Base-by-base conservation (phyloP, 2,113 vertebrate species). In the Copsychus sechellarum region DNA sequence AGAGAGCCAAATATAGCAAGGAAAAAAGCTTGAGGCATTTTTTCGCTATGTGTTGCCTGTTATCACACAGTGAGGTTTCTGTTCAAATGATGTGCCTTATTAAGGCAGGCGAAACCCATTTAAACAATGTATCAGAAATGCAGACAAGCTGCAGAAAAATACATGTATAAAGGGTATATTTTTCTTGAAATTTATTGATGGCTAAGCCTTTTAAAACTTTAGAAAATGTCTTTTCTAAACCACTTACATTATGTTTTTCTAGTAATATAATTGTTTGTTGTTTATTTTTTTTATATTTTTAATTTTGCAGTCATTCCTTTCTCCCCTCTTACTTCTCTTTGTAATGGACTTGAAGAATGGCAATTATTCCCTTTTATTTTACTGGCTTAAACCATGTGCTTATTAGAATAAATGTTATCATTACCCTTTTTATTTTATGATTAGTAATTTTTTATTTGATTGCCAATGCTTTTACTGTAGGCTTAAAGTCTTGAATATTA, bases 21-120 rank as follows among this genome's bases (percentile, higher is more conserved):
- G 71, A 93, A 96, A 90, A 97, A 95, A 97, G 81, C 86, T 96
- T 31, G 70, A 95, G 94, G 95, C 95, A 84, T 78, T 94, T 95
- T 92, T 93, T 87, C 72, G 9, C 82, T 92, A 74, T 90, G 67
- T 93, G 87, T 93, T 96, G 90, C 92, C 92, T 97, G 65, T 93
- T 95, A 96, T 93, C 84, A 95, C 81, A 95, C 88, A 97, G 91
- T 94, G 84, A 96, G 57, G 45, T 85, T 93, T 96, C 91, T 94
- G 78, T 96, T 96, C 95, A 97, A 94, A 93, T 97, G 88, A 90
- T 95, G 81, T 92, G 71, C 74, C 95, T 97, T 93, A 97, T 96
- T 97, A 97, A 97, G 88, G 86, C 92, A 97, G 83, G 77, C 88
- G 4, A 95, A 95, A 96, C 66, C 69, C 74, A 72, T 96, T 95